A percentile compares a stretch with the other conserved stretches of the same genome.
Conservation (phyloP, 2,113 vertebrate species). For the Nothocercus julius region DNA sequence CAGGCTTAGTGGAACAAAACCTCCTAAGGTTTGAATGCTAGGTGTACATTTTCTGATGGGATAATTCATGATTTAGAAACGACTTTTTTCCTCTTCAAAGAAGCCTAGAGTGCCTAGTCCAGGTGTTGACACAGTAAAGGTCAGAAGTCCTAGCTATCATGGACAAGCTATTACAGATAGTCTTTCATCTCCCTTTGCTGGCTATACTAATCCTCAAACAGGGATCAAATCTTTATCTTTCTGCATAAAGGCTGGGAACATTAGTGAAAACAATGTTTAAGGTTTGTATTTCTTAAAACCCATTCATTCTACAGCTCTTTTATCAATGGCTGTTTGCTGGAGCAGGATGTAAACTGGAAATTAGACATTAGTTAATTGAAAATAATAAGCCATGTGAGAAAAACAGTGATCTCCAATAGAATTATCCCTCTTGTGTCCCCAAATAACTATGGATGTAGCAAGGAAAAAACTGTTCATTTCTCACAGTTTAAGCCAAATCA, state of each 20-base stretch:
- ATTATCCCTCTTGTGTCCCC: neutral
- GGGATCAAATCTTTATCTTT: neutral
- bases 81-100: neutral
- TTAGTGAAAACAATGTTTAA: neutral
- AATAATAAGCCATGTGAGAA: neutral
- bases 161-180: neutral
- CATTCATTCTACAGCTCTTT: neutral
- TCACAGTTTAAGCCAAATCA: neutral
- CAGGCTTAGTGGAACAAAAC: neutral
- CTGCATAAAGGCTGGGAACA: neutral
- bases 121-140: neutral
- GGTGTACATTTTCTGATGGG: neutral
- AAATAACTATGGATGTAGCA: neutral
- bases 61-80: neutral
- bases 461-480: neutral
- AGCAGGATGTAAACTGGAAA: neutral
- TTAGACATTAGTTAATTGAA: neutral
- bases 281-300: neutral
- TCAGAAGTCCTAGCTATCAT: neutral
- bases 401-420: neutral
- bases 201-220: neutral
- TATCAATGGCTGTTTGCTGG: neutral
- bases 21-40: neutral
- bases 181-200: neutral
- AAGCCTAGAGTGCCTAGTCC: neutral